Conservation (phyloP, 2,888 invertebrate species). For the Orthosia incerta region DNA sequence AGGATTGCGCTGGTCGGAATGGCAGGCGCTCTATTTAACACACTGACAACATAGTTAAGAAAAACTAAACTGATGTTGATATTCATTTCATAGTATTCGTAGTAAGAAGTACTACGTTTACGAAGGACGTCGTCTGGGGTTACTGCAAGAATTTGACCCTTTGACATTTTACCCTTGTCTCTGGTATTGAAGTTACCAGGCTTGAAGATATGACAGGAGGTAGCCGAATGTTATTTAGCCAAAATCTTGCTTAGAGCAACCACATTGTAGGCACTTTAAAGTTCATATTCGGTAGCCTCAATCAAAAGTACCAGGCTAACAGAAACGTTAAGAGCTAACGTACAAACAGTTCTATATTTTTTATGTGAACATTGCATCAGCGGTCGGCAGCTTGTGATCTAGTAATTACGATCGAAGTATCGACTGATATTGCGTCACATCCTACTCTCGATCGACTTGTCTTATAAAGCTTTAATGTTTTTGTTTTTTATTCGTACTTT, state of each 20-base stretch:
- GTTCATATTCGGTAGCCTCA: not conserved
- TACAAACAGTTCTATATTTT: conserved; percentile 31
- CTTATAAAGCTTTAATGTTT: conserved; percentile 2
- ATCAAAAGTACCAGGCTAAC: conserved; percentile 24
- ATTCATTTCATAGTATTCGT: too few species aligned
- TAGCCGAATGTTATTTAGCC: not conserved
- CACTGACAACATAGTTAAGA: too few species aligned
- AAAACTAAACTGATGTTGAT: too few species aligned
- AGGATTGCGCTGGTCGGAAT: too few species aligned
- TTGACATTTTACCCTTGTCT: too few species aligned
- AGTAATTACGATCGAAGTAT: conserved; percentile 46
- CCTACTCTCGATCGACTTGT: conserved; percentile 36
- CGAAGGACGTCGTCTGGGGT: too few species aligned
- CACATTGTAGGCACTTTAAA: not conserved
- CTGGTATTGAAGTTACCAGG: not conserved
- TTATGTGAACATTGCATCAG: conserved; percentile 43
- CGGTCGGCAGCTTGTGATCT: conserved; percentile 53
- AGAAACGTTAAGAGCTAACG: conserved; percentile 15
- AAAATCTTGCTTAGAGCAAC: not conserved
- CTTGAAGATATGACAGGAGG: not conserved
- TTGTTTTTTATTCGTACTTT: conserved; percentile 12
- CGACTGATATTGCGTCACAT: conserved; percentile 48
- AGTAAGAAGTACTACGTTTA: too few species aligned
- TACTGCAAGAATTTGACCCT: too few species aligned
- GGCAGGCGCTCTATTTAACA: too few species aligned